Conservation (phyloP, 2,797 vertebrate species). For the Pachyuromys duprasi region DNA sequence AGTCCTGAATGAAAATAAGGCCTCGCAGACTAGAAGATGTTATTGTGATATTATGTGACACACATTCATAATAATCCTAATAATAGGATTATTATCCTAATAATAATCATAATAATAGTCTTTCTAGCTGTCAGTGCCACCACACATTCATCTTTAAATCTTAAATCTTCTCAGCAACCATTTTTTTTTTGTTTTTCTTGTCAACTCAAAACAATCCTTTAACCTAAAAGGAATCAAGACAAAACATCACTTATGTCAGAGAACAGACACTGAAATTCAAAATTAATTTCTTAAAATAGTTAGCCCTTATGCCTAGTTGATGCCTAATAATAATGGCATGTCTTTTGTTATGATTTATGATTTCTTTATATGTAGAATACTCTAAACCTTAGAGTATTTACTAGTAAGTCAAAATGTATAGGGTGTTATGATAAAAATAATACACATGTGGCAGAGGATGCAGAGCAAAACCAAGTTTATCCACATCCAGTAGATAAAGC, state of each 20-base stretch:
- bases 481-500: not conserved
- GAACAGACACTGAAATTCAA: not conserved
- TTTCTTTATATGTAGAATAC: not conserved
- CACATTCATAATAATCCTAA: constrained; percentile 55
- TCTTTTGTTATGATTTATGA: not conserved
- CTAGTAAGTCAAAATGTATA: not conserved
- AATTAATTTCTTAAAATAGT: not conserved
- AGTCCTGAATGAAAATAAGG: not conserved
- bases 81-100: too few species aligned
- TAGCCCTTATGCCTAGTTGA: not conserved
- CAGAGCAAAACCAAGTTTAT: not conserved
- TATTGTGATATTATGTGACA: not conserved
- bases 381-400: not conserved
- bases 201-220: not conserved
- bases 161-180: not conserved
- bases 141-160: constrained; percentile 25
- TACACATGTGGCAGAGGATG: not conserved
- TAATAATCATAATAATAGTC: too few species aligned
- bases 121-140: constrained; percentile 40
- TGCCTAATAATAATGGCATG: not conserved
- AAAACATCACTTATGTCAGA: not conserved
- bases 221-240: not conserved
- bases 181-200: not conserved
- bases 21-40: not conserved
- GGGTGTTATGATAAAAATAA: not conserved